phyloP scores from a whole-genome alignment of 2,113 vertebrate species.

The Saguinus imperator region DNA sequence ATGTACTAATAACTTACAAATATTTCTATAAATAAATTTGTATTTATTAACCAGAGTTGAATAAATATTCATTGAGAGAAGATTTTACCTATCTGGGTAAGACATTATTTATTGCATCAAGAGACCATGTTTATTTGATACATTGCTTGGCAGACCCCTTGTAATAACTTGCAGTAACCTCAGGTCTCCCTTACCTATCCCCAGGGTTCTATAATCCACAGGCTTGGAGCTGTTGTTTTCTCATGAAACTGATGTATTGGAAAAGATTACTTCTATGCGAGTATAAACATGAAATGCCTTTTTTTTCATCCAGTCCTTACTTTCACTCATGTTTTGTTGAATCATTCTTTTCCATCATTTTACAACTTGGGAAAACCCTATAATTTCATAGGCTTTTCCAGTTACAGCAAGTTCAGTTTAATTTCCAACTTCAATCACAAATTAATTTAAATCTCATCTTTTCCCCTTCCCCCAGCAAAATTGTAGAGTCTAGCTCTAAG shows the following conservation, averaged over 20 bases:
- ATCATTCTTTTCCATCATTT: not conserved
- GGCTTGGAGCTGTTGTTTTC: constrained; percentile 42
- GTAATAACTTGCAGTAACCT: constrained; percentile 47
- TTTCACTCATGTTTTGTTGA: constrained; percentile 29
- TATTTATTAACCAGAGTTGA: constrained; percentile 19
- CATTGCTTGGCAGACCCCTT: constrained; percentile 1
- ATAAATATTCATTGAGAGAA: not conserved
- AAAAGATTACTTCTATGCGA: constrained; percentile 10
- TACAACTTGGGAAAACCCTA: not conserved
- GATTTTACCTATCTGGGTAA: not conserved
- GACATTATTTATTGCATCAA: not conserved
- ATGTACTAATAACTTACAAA: not conserved
- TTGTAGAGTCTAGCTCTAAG: not conserved
- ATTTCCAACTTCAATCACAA: not conserved
- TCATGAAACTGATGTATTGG: constrained; percentile 60
- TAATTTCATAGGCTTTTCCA: not conserved
- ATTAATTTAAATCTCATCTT: not conserved
- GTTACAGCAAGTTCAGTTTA: not conserved
- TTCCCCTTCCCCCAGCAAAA: not conserved
- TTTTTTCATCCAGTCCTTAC: not conserved
- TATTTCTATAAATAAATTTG: not conserved
- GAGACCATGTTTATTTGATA: not conserved
- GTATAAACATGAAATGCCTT: constrained; percentile 48
- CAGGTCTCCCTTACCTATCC: not conserved
- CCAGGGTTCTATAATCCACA: constrained; percentile 30